Conservation (phyloP, 2,888 invertebrate species). For the Serrognathus titanus region DNA sequence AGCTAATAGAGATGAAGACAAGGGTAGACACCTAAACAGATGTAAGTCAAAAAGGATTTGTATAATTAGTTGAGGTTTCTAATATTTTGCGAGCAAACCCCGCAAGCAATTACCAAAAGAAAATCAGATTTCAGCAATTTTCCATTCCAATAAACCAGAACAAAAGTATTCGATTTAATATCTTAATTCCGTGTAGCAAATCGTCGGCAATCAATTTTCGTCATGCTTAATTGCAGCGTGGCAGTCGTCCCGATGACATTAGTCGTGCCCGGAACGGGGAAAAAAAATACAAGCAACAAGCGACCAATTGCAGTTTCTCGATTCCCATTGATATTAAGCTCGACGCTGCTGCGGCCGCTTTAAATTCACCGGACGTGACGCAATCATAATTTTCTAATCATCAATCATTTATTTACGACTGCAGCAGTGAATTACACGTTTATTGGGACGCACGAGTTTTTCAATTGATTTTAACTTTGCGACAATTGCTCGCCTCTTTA, state of each 20-base stretch:
- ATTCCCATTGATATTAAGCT: constrained; percentile 1
- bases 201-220: constrained; percentile 3
- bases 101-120: too few species aligned
- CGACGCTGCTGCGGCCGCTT: not conserved
- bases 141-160: not conserved
- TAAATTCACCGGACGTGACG: constrained; percentile 45
- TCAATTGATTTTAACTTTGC: constrained; percentile 10
- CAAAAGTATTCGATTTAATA: not conserved
- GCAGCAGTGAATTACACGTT: constrained; percentile 41
- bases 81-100: too few species aligned
- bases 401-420: constrained; percentile 50
- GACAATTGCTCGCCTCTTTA: constrained; percentile 10
- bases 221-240: not conserved
- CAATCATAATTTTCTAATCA: constrained; percentile 50
- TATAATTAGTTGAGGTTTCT: too few species aligned
- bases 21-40: too few species aligned
- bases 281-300: not conserved
- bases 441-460: constrained; percentile 28
- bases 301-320: constrained; percentile 1
- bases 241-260: not conserved
- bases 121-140: too few species aligned
- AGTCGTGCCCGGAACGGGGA: not conserved
- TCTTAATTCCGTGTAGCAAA: constrained; percentile 1
- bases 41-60: too few species aligned
- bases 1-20: too few species aligned